Evolutionary conservation across 2,113 vertebrate genomes (phyloP).

Genomic region (Mormoops blainvillei): DNA sequence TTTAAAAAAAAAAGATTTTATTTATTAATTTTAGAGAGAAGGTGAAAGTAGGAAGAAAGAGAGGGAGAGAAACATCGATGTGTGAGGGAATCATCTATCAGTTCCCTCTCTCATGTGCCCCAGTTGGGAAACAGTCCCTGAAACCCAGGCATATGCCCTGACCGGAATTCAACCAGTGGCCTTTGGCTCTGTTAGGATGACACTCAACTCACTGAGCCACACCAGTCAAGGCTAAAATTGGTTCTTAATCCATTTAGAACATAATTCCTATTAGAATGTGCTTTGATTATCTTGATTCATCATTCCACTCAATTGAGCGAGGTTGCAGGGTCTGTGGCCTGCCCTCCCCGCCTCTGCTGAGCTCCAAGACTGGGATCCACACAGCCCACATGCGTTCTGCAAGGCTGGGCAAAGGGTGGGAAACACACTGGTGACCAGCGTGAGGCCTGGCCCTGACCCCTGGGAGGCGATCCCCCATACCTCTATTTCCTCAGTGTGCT

Average conservation of each 20-base stretch:
- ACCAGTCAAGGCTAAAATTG: too few species aligned
- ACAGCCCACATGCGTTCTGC: accelerated
- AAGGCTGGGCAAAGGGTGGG: accelerated
- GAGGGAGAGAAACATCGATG: too few species aligned
- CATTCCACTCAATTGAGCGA: neutral
- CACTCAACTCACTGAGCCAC: too few species aligned
- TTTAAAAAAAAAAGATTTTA: too few species aligned
- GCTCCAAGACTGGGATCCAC: neutral
- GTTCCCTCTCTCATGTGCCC: too few species aligned
- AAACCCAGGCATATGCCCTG: too few species aligned
- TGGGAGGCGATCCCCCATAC: accelerated
- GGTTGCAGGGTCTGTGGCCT: neutral
- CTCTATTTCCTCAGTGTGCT: accelerated
- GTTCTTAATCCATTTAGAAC: neutral
- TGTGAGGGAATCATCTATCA: too few species aligned
- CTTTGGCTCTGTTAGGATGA: too few species aligned
- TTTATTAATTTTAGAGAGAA: too few species aligned
- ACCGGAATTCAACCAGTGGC: too few species aligned
- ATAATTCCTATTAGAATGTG: neutral
- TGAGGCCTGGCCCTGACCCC: neutral
- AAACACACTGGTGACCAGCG: accelerated
- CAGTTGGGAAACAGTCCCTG: too few species aligned
- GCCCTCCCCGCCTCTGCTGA: neutral
- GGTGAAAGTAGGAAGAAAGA: too few species aligned
- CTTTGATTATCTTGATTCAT: neutral